phyloP scores from a whole-genome alignment of 2,888 invertebrate genomes.

The Drosophila rellima region DNA sequence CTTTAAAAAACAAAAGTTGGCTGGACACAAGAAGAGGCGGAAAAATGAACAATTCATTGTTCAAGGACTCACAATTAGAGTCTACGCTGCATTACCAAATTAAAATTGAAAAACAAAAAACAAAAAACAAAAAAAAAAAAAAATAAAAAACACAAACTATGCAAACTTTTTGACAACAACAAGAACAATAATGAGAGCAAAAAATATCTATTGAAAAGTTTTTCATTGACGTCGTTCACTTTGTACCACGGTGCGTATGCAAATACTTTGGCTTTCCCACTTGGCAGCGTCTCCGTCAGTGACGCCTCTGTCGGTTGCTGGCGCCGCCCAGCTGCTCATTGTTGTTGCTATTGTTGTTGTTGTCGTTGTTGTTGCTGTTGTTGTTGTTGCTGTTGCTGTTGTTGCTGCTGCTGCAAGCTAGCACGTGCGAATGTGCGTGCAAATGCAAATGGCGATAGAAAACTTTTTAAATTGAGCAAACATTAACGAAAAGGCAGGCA shows the following conservation, averaged over 20 bases:
- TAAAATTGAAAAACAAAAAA: constrained; percentile 62
- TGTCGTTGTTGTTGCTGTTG: constrained; percentile 42
- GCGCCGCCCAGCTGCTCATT: constrained; percentile 34
- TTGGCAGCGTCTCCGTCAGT: constrained; percentile 54
- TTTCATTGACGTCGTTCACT: constrained; percentile 45
- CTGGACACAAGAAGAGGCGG: constrained; percentile 7
- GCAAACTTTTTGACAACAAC: constrained; percentile 46
- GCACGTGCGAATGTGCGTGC: constrained; percentile 79
- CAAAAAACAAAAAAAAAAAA: constrained; percentile 15
- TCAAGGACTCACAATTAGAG: constrained; percentile 65
- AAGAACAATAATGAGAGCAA: constrained; percentile 5
- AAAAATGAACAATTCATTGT: constrained; percentile 49
- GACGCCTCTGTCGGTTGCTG: constrained; percentile 6
- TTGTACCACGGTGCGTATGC: constrained; percentile 71
- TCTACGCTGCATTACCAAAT: constrained; percentile 73
- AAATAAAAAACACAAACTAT: constrained; percentile 56
- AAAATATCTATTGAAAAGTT: constrained; percentile 47
- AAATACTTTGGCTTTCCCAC: constrained; percentile 55
- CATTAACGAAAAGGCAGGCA: constrained; percentile 67
- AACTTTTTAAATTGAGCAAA: constrained; percentile 80
- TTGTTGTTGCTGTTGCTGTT: not conserved
- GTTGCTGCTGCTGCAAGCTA: constrained; percentile 33
- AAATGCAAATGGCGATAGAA: constrained; percentile 79
- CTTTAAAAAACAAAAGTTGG: constrained; percentile 26
- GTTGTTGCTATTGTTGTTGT: constrained; percentile 37